Base-by-base conservation (phyloP, 2,888 invertebrate genomes). In the Brachycybe producta region DNA sequence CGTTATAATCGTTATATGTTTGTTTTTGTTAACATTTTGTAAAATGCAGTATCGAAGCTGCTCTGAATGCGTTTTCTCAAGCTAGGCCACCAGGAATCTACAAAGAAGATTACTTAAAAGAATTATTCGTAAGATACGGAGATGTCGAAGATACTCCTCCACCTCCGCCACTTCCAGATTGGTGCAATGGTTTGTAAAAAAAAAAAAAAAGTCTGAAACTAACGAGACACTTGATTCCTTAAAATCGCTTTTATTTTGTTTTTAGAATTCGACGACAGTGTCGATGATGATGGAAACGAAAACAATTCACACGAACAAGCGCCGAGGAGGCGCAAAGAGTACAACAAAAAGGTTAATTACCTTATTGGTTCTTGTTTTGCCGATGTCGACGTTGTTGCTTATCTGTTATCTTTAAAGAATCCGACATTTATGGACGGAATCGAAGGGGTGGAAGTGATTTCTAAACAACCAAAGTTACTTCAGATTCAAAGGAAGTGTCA, bases 11-110 rank as follows among this genome's bases (percentile, higher is more conserved):
- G n/a, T n/a, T n/a, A n/a, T n/a, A 5, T 42, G n/a, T 49, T 53
- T 19, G 24, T 23, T 23, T 23, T 11, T 41, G 5, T 19, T 5
- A 41, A 15, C 23, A 24, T 5, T 8, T 36, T 11, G 24, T 47
- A 19, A 19, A 45, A 49, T 60, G n/a, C 59, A 68, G 83, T 61
- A 76, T 94, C 1, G 88, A 86, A 57, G 82, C 84, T 2, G 92
- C 90, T 0, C 64, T 94, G 5, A 72, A 71, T 34, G 78, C 78
- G 61, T 95, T 94, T 69, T 75, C 82, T 2, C 72, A 73, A 59
- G 74, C 75, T 53, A 73, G 98, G 55, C 82, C 85, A 1, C 91
- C 94, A 1, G 98, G 98, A 19, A 98, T 99, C 61, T 99, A 99
- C 69, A 99, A 99, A 67, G 80, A 79, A 57, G 94, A 95, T 64